phyloP scores from a whole-genome alignment of 2,888 invertebrate species.

The Epinotia ramella region DNA sequence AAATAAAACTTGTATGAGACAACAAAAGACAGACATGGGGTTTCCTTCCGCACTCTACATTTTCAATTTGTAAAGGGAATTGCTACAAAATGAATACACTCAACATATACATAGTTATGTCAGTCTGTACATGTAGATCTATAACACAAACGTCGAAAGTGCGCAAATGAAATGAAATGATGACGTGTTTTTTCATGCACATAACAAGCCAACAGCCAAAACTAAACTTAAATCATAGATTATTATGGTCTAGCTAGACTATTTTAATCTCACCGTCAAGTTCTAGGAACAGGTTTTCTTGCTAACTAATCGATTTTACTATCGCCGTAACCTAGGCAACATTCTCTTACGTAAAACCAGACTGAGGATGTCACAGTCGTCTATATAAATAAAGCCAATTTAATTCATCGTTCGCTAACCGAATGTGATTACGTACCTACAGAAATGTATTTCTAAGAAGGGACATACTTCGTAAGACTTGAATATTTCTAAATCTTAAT shows the following conservation, averaged over 20 bases:
- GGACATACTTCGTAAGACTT: neutral
- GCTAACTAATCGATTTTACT: conserved; percentile 50
- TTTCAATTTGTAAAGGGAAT: conserved; percentile 13
- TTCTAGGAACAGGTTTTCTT: conserved; percentile 42
- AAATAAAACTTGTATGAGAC: neutral
- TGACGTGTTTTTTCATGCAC: conserved; percentile 15
- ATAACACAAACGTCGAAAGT: neutral
- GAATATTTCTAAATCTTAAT: neutral
- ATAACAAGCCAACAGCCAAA: neutral
- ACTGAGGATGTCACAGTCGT: conserved; percentile 18
- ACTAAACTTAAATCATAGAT: neutral
- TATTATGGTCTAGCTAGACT: conserved; percentile 9
- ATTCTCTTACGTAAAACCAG: conserved; percentile 35
- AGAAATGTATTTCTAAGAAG: neutral
- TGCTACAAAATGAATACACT: conserved; percentile 7
- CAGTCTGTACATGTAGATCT: neutral
- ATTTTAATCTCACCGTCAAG: conserved; percentile 39
- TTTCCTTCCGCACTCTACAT: conserved; percentile 17
- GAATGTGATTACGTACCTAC: neutral
- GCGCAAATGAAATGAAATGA: conserved; percentile 17
- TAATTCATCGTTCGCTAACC: conserved; percentile 10
- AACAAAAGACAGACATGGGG: neutral
- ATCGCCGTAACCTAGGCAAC: conserved; percentile 48
- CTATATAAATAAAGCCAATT: conserved; percentile 20
- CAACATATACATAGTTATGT: conserved; percentile 6